Evolutionary conservation across 2,888 invertebrate genomes (phyloP), one percentile per base, ranked within the genome.

Genomic region (Brachynemurus nebulosus): DNA sequence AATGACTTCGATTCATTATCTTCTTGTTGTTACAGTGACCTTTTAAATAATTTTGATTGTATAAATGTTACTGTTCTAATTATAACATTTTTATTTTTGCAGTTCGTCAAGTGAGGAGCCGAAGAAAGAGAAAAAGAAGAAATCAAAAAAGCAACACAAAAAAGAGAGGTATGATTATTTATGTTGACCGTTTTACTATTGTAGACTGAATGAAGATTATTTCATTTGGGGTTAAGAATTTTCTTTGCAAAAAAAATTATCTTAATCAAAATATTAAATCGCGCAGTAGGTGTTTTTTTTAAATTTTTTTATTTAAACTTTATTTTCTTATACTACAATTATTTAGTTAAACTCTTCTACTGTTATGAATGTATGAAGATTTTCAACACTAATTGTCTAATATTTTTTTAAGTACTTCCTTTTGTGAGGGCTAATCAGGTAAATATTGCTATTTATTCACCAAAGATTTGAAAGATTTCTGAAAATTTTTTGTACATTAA

Each of bases 61-160:
- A n/a, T n/a, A n/a, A n/a, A n/a, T n/a, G n/a, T n/a, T n/a, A n/a
- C n/a, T n/a, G n/a, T n/a, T n/a, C n/a, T n/a, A n/a, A n/a, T n/a
- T n/a, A n/a, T n/a, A n/a, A n/a, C n/a, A n/a, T n/a, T n/a, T 42
- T 42, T 51, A 54, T 51, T 47, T 52, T 68, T 62, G 2, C 66
- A 85, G 85, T 57, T 72, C 76, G 36, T 79, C 82, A 42, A 74
- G 74, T 57, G 80, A 80, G 52, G 83, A 83, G 57, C 70, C 74
- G 19, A 84, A 79, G 64, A 79, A 76, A 58, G 68, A 78, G 50
- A 84, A 83, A 67, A 84, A 82, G 72, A 85, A 83, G 67, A 84
- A 81, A 61, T 75, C 80, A 0, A 84, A 83, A 63, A 80, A 78
- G n/a, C n/a, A n/a, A 64, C 75, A 75, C 59, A 80, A 80, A 63